Percentiles rank a stretch among this genome's conserved stretches.
phyloP scores from a whole-genome alignment of 2,113 vertebrate genomes.

The Cryptotis parvus region DNA sequence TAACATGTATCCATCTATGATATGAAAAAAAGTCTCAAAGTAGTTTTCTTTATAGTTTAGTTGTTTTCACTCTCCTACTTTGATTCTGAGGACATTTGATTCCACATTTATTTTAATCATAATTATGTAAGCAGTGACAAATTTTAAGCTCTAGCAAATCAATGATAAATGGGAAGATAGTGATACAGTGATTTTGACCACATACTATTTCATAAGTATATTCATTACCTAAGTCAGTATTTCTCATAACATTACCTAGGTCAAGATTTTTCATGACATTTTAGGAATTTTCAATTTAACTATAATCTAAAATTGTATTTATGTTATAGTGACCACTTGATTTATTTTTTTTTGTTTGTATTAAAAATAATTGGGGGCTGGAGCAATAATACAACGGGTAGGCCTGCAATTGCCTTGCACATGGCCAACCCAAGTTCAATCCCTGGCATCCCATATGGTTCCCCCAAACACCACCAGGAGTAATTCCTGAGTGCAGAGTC shows the following conservation, averaged over 20 bases:
- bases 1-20: background rate
- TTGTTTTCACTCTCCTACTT: slow-evolving; percentile 32
- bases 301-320: background rate
- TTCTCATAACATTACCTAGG: slow-evolving; percentile 17
- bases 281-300: slow-evolving; percentile 37
- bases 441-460: too few relatives aligned
- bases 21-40: background rate
- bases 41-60: background rate
- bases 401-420: too few relatives aligned
- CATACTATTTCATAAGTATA: background rate
- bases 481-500: too few relatives aligned
- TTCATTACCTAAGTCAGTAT: slow-evolving; percentile 1
- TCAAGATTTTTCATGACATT: background rate
- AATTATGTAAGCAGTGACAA: slow-evolving; percentile 22
- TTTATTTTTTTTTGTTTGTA: background rate
- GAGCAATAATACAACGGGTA: too few relatives aligned
- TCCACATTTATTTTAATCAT: slow-evolving; percentile 48
- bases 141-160: background rate
- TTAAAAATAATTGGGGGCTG: slow-evolving; percentile 42
- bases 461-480: too few relatives aligned
- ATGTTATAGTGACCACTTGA: background rate
- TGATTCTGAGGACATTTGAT: background rate
- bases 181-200: background rate
- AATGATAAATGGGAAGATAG: too few relatives aligned
- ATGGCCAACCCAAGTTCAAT: too few relatives aligned